Evolutionary conservation across 64 coral and sea anemone genomes (phyloP), one percentile per base, ranked within the genome.

Genomic region (Trachythela sp.): DNA sequence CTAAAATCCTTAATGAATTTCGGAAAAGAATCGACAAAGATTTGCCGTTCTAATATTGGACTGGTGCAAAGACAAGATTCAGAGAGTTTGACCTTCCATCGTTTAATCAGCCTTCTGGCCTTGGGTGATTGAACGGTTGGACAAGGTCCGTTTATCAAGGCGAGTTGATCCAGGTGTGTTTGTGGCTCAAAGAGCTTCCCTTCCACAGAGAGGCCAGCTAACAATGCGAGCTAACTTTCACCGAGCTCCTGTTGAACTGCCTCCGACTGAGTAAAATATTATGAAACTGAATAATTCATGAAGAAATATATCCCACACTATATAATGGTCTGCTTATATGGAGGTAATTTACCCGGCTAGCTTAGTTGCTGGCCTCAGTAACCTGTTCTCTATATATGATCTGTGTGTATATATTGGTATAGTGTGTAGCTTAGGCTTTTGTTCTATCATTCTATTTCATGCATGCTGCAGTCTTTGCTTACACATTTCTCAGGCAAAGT

Each of bases 1-100:
- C 92, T 22, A 93, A 93, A 84, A 93, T 93, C 27, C 26, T 93
- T 4, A 89, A 93, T 40, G 92, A 93, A 40, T 89, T 93, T 54
- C 84, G 36, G 1, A 93, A 89, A 43, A 93, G 70, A 40, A 93
- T 88, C 31, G 87, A 93, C 34, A 87, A 87, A n/a, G 87, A 93
- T 45, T 70, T 93, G 18, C 30, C 54, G 15, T 89, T 89, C 49
- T 88, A 88, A 32, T 93, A 89, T 71, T 93, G 87, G 87, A 93
- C 92, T 85, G 92, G 92, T 40, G 29, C 33, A 14, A 84, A 71
- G 39, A 26, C 50, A 70, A 9, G 92, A n/a, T 85, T 41, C 49
- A 9, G 39, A 2, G 41, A 75, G 11, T 84, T 70, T 49, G 52
- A 77, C 43, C 50, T 89, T 15, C 87, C 92, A 50, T 93, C 92